Percentiles rank a stretch among this genome's conserved stretches.
These are phyloP conservation scores for Acanthococcus lagerstroemiae DNA, from an alignment of 2,888 invertebrate genomes.

Conservation along the genomic window DNA sequence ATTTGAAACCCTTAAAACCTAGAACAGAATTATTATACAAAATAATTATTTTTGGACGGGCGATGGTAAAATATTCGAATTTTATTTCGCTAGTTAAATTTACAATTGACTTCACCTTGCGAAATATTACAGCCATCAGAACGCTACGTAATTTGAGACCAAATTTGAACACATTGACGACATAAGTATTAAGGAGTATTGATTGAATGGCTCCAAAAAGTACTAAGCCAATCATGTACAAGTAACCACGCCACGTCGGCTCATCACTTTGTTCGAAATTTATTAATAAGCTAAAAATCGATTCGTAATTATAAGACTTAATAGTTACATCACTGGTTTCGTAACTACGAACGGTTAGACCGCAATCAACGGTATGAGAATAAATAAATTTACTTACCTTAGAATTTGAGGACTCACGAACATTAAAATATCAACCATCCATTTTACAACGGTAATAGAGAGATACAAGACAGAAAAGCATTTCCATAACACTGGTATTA, in stretches of 20 bases:
- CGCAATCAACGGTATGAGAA: neutral
- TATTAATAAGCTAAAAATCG: constrained; percentile 48
- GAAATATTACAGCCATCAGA: constrained; percentile 48
- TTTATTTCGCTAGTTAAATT: neutral
- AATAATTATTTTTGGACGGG: neutral
- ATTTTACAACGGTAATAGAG: constrained; percentile 70
- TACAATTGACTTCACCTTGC: constrained; percentile 41
- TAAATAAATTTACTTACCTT: constrained; percentile 49
- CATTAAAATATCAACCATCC: constrained; percentile 70
- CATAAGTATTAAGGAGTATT: constrained; percentile 48
- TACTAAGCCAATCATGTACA: constrained; percentile 48
- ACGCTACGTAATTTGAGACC: constrained; percentile 50
- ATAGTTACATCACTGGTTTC: no score
- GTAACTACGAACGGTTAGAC: no score
- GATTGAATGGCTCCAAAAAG: constrained; percentile 46
- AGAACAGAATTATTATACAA: neutral
- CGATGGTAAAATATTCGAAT: no score
- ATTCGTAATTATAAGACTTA: no score
- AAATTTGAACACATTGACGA: constrained; percentile 46
- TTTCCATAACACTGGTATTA: constrained; percentile 70
- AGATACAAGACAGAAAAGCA: constrained; percentile 81
- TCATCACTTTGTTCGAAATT: constrained; percentile 40
- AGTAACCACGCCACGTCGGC: constrained; percentile 48
- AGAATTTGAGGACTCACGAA: constrained; percentile 85
- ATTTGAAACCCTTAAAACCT: constrained; percentile 42